Evolutionary conservation across 2,888 invertebrate genomes (phyloP).

Genomic region (Abrostola triplasia): DNA sequence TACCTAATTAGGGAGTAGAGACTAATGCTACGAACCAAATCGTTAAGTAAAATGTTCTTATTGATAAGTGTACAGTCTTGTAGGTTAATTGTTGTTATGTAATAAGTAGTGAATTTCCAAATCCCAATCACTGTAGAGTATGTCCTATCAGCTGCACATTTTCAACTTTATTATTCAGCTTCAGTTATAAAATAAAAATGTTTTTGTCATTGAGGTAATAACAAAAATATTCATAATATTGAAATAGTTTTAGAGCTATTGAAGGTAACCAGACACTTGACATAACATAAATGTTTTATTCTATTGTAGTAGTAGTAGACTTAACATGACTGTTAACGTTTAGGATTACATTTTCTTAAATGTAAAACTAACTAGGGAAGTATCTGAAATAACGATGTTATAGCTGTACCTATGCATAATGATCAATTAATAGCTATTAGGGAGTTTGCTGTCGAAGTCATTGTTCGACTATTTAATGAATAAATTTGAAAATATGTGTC

Average conservation of each 20-base stretch:
- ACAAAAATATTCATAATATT: not conserved
- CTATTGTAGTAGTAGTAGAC: not conserved
- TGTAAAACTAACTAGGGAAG: not conserved
- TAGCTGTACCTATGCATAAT: not conserved
- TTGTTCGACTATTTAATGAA: not conserved
- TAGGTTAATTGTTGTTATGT: not conserved
- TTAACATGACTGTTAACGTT: not conserved
- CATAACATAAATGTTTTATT: constrained; percentile 15
- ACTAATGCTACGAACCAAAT: constrained; percentile 52
- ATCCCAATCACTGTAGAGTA: not conserved
- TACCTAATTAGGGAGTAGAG: constrained; percentile 32
- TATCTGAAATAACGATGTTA: not conserved
- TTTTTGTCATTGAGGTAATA: not conserved
- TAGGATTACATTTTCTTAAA: not conserved
- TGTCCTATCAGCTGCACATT: not conserved
- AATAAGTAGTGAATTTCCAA: not conserved
- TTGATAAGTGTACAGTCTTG: constrained; percentile 16
- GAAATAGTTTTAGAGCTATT: constrained; percentile 15
- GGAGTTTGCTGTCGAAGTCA: not conserved
- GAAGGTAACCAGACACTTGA: constrained; percentile 24
- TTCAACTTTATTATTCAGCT: not conserved
- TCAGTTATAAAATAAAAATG: constrained; percentile 11
- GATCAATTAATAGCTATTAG: constrained; percentile 1
- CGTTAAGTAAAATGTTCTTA: constrained; percentile 22
- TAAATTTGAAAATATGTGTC: not conserved